These are phyloP conservation scores for Sebastes steindachneri DNA, from an alignment of 2,797 vertebrate species.

Conservation along the genomic window DNA sequence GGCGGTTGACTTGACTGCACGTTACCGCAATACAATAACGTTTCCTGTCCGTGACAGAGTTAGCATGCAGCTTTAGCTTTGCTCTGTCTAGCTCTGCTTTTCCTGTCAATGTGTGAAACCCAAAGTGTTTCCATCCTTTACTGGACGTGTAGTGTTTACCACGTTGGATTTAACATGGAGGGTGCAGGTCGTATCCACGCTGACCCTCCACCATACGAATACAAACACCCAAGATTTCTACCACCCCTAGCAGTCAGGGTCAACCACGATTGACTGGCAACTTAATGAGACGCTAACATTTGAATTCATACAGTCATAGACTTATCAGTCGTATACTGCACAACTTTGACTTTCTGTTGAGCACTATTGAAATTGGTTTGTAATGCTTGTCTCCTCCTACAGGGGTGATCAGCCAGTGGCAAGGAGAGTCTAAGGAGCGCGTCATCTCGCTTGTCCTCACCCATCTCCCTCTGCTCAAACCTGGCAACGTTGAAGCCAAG, in stretches of 20 bases:
- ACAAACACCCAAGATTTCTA: too few relatives aligned
- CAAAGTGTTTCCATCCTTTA: too few relatives aligned
- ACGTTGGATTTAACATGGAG: too few relatives aligned
- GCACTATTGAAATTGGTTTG: neutral
- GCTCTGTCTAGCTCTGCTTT: too few relatives aligned
- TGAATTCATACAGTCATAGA: neutral
- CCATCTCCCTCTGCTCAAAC: constrained; percentile 96
- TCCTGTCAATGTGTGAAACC: neutral
- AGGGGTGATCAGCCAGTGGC: constrained; percentile 98
- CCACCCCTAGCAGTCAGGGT: neutral
- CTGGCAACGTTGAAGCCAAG: constrained; percentile 95
- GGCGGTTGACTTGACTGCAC: too few relatives aligned
- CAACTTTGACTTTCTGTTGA: neutral
- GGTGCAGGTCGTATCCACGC: too few relatives aligned
- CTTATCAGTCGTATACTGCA: neutral
- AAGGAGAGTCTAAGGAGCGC: constrained; percentile 94
- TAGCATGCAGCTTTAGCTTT: too few relatives aligned
- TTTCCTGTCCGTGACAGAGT: too few relatives aligned
- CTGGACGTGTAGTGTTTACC: too few relatives aligned
- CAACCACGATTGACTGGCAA: neutral
- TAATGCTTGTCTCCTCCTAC: constrained; percentile 18
- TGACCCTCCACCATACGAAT: too few relatives aligned
- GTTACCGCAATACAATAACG: too few relatives aligned
- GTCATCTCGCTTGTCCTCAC: constrained; percentile 94
- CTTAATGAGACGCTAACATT: neutral